phyloP scores from a whole-genome alignment of 2,888 invertebrate species.

The Steinernema carpocapsae region DNA sequence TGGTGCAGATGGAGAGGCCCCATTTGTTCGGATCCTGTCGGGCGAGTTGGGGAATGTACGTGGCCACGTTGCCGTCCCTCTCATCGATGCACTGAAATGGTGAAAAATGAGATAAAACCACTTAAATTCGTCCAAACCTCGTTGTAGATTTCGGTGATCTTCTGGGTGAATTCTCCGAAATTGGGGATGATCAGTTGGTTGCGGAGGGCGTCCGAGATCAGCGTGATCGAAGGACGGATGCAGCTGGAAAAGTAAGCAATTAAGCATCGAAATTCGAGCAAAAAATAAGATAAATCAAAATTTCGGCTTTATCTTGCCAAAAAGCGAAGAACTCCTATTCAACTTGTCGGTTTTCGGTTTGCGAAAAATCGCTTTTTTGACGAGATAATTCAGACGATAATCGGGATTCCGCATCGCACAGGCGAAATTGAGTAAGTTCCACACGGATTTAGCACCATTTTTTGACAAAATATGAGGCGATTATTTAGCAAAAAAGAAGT shows the following conservation, averaged over 20 bases:
- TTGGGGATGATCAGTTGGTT: constrained; percentile 90
- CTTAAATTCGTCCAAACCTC: constrained; percentile 57
- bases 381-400: too few species aligned
- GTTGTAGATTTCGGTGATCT: constrained; percentile 82
- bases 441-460: too few species aligned
- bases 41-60: constrained; percentile 91
- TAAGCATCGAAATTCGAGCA: too few species aligned
- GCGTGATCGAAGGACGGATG: constrained; percentile 57
- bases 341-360: too few species aligned
- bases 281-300: too few species aligned
- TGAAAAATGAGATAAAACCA: not conserved
- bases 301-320: too few species aligned
- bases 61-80: constrained; percentile 56
- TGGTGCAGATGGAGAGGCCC: constrained; percentile 94
- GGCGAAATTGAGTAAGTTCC: too few species aligned
- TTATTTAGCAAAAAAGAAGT: too few species aligned
- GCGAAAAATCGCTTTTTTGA: too few species aligned
- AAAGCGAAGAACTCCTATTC: too few species aligned
- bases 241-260: constrained; percentile 58
- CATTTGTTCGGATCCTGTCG: constrained; percentile 80
- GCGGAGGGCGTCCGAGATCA: constrained; percentile 61
- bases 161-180: constrained; percentile 85
- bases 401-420: too few species aligned
- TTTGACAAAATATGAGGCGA: too few species aligned
- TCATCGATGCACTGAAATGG: constrained; percentile 41